Conservation (phyloP, 1,140 invertebrate species). For the Aphidius gifuensis region DNA sequence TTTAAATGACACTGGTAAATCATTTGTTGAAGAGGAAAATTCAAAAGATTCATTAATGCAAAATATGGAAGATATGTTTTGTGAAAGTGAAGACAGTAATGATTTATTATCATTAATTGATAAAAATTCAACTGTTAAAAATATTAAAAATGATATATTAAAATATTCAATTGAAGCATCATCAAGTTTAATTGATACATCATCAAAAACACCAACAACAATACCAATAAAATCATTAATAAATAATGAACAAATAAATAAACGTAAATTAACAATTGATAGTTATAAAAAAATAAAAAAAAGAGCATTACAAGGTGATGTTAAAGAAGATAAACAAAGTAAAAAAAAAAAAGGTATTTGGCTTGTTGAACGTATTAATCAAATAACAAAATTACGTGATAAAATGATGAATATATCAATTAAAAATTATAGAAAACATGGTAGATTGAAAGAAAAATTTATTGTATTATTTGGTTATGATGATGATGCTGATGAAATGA, state of each 20-base stretch:
- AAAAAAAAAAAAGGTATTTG: constrained; percentile 36
- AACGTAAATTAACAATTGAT: constrained; percentile 35
- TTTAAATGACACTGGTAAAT: constrained; percentile 2
- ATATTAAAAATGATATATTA: constrained; percentile 36
- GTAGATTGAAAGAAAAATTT: constrained; percentile 33
- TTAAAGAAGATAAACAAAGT: constrained; percentile 26
- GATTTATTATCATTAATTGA: constrained; percentile 42
- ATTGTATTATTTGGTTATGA: constrained; percentile 36
- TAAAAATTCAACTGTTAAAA: constrained; percentile 38
- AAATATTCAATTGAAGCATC: constrained; percentile 28
- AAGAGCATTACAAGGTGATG: constrained; percentile 22
- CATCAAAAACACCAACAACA: neutral
- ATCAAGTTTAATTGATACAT: neutral
- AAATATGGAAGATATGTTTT: constrained; percentile 45
- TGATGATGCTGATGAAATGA: constrained; percentile 38
- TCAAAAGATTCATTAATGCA: constrained; percentile 41
- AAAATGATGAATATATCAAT: constrained; percentile 40
- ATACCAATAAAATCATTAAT: neutral
- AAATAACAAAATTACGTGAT: constrained; percentile 34
- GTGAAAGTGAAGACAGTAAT: constrained; percentile 44
- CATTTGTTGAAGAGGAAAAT: constrained; percentile 27
- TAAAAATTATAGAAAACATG: constrained; percentile 39
- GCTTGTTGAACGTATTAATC: constrained; percentile 42
- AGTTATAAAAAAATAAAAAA: constrained; percentile 40
- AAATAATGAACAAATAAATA: constrained; percentile 7